Evolutionary conservation across 1,140 invertebrate genomes (phyloP).

Genomic region (Papilio polyxenes): DNA sequence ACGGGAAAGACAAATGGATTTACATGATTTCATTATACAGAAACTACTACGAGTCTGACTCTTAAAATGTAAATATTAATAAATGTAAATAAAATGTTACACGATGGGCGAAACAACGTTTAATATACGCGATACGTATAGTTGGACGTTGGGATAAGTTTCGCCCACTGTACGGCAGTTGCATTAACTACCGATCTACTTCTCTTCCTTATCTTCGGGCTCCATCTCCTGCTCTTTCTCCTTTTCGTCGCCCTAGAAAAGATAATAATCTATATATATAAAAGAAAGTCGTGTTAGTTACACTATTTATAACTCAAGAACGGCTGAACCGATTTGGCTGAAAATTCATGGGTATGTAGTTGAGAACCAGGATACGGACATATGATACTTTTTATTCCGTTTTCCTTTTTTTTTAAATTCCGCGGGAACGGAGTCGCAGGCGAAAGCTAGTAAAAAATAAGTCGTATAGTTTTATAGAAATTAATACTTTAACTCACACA

Average conservation of each 20-base stretch:
- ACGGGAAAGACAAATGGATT: constrained; percentile 80
- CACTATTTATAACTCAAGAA: no score
- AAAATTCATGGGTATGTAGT: no score
- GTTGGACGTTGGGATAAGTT: constrained; percentile 9
- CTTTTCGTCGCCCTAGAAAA: constrained; percentile 73
- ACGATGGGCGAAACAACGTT: constrained; percentile 33
- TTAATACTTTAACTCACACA: no score
- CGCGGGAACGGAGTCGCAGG: no score
- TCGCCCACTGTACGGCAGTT: constrained; percentile 28
- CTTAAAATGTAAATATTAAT: constrained; percentile 47
- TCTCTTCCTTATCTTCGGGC: constrained; percentile 80
- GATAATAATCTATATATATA: no score
- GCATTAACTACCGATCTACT: constrained; percentile 39
- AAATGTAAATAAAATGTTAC: constrained; percentile 55
- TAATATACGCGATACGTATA: constrained; percentile 22
- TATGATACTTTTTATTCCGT: no score
- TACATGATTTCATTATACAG: constrained; percentile 75
- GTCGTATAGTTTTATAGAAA: no score
- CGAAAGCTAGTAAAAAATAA: no score
- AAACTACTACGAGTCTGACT: constrained; percentile 68
- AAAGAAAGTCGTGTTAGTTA: no score
- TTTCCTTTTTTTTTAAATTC: no score
- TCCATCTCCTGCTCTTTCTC: constrained; percentile 87
- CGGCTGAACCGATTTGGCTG: no score
- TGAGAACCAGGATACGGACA: no score